Evolutionary conservation across 2,113 vertebrate species (phyloP).

Genomic region (Pelmatolapia mariae): DNA sequence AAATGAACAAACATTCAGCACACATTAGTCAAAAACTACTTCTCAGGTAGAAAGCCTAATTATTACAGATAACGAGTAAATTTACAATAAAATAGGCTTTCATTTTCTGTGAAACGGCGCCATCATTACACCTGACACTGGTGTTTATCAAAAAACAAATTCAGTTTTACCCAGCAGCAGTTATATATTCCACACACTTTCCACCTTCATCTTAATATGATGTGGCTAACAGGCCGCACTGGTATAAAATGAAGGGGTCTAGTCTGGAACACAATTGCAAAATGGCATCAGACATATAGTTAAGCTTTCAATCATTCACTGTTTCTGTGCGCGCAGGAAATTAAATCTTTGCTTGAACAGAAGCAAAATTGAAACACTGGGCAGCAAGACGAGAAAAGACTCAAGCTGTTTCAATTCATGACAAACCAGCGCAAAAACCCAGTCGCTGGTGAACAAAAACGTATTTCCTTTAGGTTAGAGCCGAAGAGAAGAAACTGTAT

Average conservation of each 20-base stretch:
- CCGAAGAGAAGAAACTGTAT: background rate
- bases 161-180: background rate
- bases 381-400: background rate
- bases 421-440: background rate
- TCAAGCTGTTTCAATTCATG: background rate
- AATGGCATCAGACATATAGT: background rate
- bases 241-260: background rate
- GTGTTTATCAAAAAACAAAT: background rate
- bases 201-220: background rate
- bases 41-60: background rate
- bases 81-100: background rate
- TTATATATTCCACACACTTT: background rate
- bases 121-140: background rate
- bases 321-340: background rate
- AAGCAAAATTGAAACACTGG: background rate
- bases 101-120: accelerated
- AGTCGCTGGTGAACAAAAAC: accelerated
- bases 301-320: background rate
- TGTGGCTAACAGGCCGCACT: background rate
- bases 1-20: background rate
- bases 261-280: background rate
- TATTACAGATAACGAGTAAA: background rate
- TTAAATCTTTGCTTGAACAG: background rate
- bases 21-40: background rate
- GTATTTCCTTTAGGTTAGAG: background rate